phyloP scores from a whole-genome alignment of 1,140 invertebrate species.

The Oscheius sp. region DNA sequence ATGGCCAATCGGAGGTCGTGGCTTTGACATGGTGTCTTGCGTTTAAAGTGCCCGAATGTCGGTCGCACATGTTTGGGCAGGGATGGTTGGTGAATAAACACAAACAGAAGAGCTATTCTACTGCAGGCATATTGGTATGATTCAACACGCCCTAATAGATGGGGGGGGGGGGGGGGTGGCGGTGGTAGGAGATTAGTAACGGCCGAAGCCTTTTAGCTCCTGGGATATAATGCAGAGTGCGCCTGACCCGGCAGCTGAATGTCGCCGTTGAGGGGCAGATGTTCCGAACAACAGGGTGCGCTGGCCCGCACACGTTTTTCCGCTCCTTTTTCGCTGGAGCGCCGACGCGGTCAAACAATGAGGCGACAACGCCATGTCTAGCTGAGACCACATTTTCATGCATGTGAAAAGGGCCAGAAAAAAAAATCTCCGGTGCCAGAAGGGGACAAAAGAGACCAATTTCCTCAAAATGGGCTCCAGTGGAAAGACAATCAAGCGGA shows the following conservation, averaged over 20 bases:
- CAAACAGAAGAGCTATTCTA: background rate
- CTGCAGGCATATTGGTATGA: background rate
- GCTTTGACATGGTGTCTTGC: too few relatives aligned
- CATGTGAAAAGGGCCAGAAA: too few relatives aligned
- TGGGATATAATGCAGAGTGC: background rate
- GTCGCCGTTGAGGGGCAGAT: background rate
- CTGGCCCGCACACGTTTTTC: background rate
- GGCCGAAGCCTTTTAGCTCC: background rate
- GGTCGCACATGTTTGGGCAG: constrained; percentile 10
- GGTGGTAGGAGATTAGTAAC: too few relatives aligned
- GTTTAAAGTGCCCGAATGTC: constrained; percentile 8
- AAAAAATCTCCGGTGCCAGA: too few relatives aligned
- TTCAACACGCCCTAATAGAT: background rate
- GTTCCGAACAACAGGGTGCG: background rate
- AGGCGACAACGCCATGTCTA: too few relatives aligned
- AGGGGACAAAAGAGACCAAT: too few relatives aligned
- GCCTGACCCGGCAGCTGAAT: constrained; percentile 1
- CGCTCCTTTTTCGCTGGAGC: background rate
- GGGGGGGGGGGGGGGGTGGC: background rate
- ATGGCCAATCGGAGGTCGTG: too few relatives aligned
- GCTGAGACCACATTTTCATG: too few relatives aligned
- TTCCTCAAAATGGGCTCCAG: too few relatives aligned
- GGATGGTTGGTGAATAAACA: constrained; percentile 2
- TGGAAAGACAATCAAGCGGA: too few relatives aligned
- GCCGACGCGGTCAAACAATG: too few relatives aligned